A percentile compares a stretch with the other conserved stretches of the same genome.
These are phyloP conservation scores for Julus scanicus DNA, from an alignment of 2,888 invertebrate species.

Conservation along the genomic window DNA sequence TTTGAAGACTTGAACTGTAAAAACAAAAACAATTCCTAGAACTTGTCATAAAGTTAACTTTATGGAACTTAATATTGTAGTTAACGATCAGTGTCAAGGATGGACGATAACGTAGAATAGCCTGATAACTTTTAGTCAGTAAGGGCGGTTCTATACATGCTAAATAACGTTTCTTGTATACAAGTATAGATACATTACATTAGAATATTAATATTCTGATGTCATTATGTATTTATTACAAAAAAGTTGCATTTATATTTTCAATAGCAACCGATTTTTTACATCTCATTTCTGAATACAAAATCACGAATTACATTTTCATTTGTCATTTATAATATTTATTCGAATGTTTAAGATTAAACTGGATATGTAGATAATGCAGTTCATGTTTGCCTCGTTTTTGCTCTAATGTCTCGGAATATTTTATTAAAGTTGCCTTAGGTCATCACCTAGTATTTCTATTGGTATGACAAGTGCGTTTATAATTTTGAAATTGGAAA, in stretches of 20 bases:
- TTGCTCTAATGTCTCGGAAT: not conserved
- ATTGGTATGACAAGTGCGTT: not conserved
- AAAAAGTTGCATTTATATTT: not conserved
- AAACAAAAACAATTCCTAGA: not conserved
- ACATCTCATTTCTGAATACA: too few relatives aligned
- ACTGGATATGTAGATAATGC: not conserved
- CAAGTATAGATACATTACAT: too few relatives aligned
- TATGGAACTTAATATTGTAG: not conserved
- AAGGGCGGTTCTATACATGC: too few relatives aligned
- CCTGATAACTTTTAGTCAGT: too few relatives aligned
- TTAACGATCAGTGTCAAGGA: not conserved
- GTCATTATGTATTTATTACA: too few relatives aligned
- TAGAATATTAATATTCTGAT: too few relatives aligned
- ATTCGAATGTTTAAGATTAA: too few relatives aligned
- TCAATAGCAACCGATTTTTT: too few relatives aligned
- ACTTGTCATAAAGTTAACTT: not conserved
- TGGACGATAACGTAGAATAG: too few relatives aligned
- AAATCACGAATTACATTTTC: too few relatives aligned
- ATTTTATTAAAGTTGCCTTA: not conserved
- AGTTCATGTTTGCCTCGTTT: not conserved
- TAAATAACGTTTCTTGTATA: too few relatives aligned
- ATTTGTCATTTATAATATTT: too few relatives aligned
- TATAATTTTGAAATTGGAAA: conserved; percentile 10
- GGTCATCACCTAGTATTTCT: not conserved
- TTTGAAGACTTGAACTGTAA: not conserved